Base-by-base conservation (phyloP, 2,888 invertebrate species). In the Coleophora deauratella region DNA sequence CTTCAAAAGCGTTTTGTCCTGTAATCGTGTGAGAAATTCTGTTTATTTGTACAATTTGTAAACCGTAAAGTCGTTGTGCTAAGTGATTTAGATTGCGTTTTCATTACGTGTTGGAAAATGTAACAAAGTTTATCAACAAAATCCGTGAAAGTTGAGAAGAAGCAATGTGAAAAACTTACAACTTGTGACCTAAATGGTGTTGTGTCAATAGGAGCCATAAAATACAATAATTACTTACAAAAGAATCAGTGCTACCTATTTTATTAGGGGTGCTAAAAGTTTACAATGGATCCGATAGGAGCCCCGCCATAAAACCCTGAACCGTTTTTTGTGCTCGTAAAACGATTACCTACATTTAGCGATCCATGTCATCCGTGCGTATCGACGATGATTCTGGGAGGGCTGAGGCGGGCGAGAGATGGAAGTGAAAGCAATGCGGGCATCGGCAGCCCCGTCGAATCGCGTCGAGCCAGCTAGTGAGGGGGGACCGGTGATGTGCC, bases 401-500 rank as follows among this genome's bases (percentile, higher is more conserved):
- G 64, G 50, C 60, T 57, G 63, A 66, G 69, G 71, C 65, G 63
- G 61, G 57, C 68, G 68, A 77, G 80, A 73, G 66, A 82, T 81
- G 67, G 64, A 54, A 58, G 70, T 50, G 65, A 63, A 61, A 77
- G 80, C 71, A 65, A 81, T 80, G 80, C 71, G 67, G 68, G 70
- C 21, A 21, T 21, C 21, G 6, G 21, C 21, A 21, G 21, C 6
- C 3, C 3, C 21, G 21, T 21, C 6, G 71, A 69, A 66, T 65
- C 55, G 55, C 55, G 52, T 53, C 51, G 55, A 62, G 55, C 57
- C 59, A 9, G 35, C 32, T 8, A 14, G 38, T 59, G 55, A 60
- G 55, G 60, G 61, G 60, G 68, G 70, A 66, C 64, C 68, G 89
- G 90, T 91, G 90, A 91, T 91, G 91, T 89, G 89, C 87, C 87